Evolutionary conservation across 2,113 vertebrate species (phyloP), one percentile per base, ranked within the genome.

Genomic region (Camelus bactrianus): DNA sequence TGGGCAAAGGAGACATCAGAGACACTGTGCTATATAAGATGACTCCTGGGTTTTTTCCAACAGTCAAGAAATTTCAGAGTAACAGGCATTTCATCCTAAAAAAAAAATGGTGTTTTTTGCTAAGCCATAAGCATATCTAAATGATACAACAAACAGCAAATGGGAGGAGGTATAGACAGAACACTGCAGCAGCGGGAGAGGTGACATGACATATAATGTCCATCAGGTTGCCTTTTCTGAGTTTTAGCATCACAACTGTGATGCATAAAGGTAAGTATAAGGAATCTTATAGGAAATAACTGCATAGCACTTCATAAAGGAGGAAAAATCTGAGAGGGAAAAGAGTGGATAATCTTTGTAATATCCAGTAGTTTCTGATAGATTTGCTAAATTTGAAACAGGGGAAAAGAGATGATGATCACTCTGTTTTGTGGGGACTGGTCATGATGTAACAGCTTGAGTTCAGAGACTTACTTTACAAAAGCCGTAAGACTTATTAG

Each of bases 401-500:
- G n/a, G 77, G 46, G 22, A 62, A 95, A 90, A 64, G 5, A 89
- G 30, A 76, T 62, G 17, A 67, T 97, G 73, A 81, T 70, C 32
- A 83, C n/a, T 13, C 42, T 88, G 38, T 84, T 48, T 82, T 42
- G 19, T 22, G 52, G 76, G 48, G 89, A 64, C 35, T 48, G 65
- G 35, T 67, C 65, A 35, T 73, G 70, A 90, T 50, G 32, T 60
- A 91, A 93, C 20, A 75, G 38, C 20, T 89, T 95, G 72, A 76
- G 15, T 86, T 79, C 38, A 46, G n/a, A 95, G 42, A 91, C 75
- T 85, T 89, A 62, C 16, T 94, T 91, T 80, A 16, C 8, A 26
- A 94, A 93, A 91, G 30, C 26, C 28, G 4, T 54, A 88, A 83
- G 35, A 77, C 32, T 85, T 91, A 77, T 95, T 79, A 96, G 77